Evolutionary conservation across 1,140 invertebrate species (phyloP), one percentile per base, ranked within the genome.

Genomic region (Apolygus lucorum): DNA sequence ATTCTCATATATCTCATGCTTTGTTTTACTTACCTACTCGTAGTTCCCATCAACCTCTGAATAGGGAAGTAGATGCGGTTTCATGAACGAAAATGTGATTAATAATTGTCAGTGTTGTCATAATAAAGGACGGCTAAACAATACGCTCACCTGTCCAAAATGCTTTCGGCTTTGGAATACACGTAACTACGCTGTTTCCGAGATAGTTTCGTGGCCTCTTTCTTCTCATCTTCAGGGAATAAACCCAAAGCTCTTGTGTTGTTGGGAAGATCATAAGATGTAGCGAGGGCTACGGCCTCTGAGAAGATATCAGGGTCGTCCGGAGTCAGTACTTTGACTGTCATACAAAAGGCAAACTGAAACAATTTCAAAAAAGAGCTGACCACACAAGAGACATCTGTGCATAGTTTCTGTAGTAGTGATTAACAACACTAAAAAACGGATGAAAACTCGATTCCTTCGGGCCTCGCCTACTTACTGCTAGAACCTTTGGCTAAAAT

Each of bases 321-420:
- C 4, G 81, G 80, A 52, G 82, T 81, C 1, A 83, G 78, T 1
- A 85, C 80, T 73, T 86, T 84, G 1, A 86, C 77, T 11, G 85
- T 86, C 80, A 87, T 78, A 49, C 84, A 85, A 1, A 82, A 78
- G 0, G 84, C 84, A 67, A 84, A 79, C 84, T 86, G 74, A 63
- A 74, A 67, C n/a, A 68, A 70, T 27, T 62, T 42, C 28, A 42
- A 69, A 74, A 29, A 22, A n/a, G 21, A 29, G 28, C 28, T 24
- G n/a, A 68, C 49, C 68, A 63, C 63, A 27, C 21, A 66, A 49
- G 52, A 65, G 63, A 27, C 21, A 25, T 69, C 62, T 1, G 22
- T 27, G 25, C n/a, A 64, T 22, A 24, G 13, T 2, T 26, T 13
- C 2, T 2, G 21, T 2, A 13, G 22, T 22, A 25, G 24, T 65